A percentile compares a stretch with the other conserved stretches of the same genome.
These are phyloP conservation scores for Alethe diademata DNA, from an alignment of 2,113 vertebrate species.

Conservation along the genomic window DNA sequence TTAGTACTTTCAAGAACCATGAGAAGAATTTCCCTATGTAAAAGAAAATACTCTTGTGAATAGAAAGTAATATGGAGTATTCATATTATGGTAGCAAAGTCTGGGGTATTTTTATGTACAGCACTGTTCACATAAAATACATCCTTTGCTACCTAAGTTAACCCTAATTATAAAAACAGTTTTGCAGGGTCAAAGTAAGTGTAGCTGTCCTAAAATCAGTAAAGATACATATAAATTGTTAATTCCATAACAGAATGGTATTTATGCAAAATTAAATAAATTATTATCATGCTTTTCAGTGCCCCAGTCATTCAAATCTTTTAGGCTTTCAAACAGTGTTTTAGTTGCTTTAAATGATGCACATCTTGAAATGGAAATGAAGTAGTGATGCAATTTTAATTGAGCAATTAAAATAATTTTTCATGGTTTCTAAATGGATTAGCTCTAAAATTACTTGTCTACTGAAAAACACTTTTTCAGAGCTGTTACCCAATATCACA, in stretches of 20 bases:
- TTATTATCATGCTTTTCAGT: background rate
- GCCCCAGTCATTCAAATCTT: background rate
- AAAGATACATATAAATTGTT: background rate
- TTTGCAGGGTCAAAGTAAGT: background rate
- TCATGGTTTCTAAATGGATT: background rate
- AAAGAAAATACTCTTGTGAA: background rate
- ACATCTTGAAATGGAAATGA: background rate
- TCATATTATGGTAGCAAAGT: background rate
- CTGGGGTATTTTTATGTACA: background rate
- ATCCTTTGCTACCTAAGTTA: background rate
- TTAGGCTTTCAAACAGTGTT: background rate
- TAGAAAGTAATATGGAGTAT: background rate
- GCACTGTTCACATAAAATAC: background rate
- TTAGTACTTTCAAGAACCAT: background rate
- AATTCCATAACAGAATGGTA: background rate
- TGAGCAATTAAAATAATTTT: background rate
- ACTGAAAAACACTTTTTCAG: background rate
- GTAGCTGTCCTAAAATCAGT: background rate
- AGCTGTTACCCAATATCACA: background rate
- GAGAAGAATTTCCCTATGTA: background rate
- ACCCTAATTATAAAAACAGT: background rate
- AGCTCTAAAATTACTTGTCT: slow-evolving; percentile 23
- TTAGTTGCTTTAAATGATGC: background rate
- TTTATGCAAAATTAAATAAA: background rate
- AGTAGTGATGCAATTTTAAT: background rate